phyloP scores from a whole-genome alignment of 35 echinoderm and acorn worm genomes.

The Apostichopus japonicus region DNA sequence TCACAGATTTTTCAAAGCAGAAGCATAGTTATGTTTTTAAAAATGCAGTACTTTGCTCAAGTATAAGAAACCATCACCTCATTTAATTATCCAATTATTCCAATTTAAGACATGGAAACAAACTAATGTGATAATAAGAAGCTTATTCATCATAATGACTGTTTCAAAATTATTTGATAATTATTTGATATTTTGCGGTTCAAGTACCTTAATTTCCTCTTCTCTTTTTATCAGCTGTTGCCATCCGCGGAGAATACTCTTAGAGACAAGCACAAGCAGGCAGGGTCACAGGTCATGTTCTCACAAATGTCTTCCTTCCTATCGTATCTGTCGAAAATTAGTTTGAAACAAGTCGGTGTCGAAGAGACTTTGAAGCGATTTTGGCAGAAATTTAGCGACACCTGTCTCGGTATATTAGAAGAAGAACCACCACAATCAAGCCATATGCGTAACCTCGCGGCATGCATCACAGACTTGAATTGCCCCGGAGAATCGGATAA shows the following conservation, averaged over 20 bases:
- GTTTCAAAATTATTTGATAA: too few species aligned
- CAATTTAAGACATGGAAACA: too few species aligned
- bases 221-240: conserved; percentile 62
- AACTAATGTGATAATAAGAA: too few species aligned
- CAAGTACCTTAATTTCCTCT: too few species aligned
- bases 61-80: too few species aligned
- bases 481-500: conserved; percentile 25
- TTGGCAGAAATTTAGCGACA: conserved; percentile 68
- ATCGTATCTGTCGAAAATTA: conserved; percentile 72
- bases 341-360: conserved; percentile 13
- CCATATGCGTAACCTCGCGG: conserved; percentile 34
- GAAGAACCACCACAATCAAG: neutral
- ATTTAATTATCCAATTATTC: too few species aligned
- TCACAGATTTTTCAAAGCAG: too few species aligned
- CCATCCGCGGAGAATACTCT: conserved; percentile 61
- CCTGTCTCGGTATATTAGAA: conserved; percentile 52
- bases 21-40: too few species aligned
- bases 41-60: too few species aligned
- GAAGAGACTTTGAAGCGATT: conserved; percentile 52
- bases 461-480: conserved; percentile 20
- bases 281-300: conserved; percentile 62
- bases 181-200: too few species aligned
- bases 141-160: too few species aligned
- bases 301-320: conserved; percentile 77
- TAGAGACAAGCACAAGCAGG: conserved; percentile 56